Percentiles rank a stretch among this genome's conserved stretches.
phyloP scores from a whole-genome alignment of 2,888 invertebrate genomes.

The Eupelmus urozonus region DNA sequence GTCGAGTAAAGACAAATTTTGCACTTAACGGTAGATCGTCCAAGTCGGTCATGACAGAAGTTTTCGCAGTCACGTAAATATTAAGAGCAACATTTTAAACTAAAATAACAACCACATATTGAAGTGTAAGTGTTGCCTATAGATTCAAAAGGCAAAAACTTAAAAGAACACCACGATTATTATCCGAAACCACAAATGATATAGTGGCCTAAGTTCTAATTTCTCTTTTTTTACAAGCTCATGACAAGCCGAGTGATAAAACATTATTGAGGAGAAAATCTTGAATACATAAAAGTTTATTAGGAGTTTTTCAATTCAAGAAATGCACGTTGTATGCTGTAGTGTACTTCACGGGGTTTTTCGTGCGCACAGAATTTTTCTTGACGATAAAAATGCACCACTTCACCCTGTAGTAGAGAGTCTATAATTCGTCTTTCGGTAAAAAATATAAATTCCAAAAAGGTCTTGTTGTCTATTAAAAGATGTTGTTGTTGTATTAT shows the following conservation, averaged over 20 bases:
- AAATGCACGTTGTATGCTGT: conserved; percentile 56
- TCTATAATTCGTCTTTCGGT: conserved; percentile 40
- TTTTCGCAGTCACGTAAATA: conserved; percentile 1
- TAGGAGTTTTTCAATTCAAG: neutral
- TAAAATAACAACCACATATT: too few species aligned
- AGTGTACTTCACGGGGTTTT: conserved; percentile 40
- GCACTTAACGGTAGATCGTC: too few species aligned
- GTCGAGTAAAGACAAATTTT: neutral
- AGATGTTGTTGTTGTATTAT: conserved; percentile 38
- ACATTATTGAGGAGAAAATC: neutral
- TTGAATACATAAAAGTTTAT: neutral
- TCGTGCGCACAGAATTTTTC: conserved; percentile 29
- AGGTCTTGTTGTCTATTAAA: conserved; percentile 27
- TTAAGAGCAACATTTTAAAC: neutral
- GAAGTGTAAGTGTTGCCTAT: neutral
- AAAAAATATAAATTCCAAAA: neutral
- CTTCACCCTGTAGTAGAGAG: conserved; percentile 10
- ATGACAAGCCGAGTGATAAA: conserved; percentile 19
- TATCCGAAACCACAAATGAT: neutral
- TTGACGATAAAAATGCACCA: conserved; percentile 19
- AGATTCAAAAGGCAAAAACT: neutral
- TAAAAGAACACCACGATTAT: conserved; percentile 4
- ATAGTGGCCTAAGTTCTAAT: conserved; percentile 40
- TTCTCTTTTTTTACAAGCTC: conserved; percentile 61
- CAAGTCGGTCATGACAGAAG: conserved; percentile 36